Evolutionary conservation across 2,888 invertebrate genomes (phyloP), one percentile per base, ranked within the genome.

Genomic region (Caenorhabditis japonica): DNA sequence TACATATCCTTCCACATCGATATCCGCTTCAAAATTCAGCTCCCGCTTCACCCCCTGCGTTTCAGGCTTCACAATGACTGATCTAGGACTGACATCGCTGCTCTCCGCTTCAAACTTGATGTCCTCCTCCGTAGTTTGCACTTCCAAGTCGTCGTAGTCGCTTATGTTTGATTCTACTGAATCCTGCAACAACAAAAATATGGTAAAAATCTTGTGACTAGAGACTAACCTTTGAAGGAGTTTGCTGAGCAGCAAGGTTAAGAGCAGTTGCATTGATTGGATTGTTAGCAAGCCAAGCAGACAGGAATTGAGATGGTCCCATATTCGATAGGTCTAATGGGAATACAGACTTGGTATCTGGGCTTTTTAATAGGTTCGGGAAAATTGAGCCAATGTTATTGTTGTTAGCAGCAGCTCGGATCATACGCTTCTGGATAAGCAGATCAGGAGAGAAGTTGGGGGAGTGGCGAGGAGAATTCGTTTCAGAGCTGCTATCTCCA

Each of bases 241-340:
- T 52, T 41, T 76, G 62, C 69, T 78, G 44, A 46, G 58, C 34
- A 7, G 46, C 53, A n/a, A 64, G 47, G 39, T 56, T 70, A 19
- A 70, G 30, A 5, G 49, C 21, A 7, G 47, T 39, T 1, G 55
- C 47, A 25, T 69, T 75, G 44, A 81, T 66, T 4, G 79, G 82
- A 55, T 82, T 83, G 61, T 82, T 83, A 13, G 82, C 78, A 8
- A 83, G 66, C 83, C 83, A 83, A 8, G 76, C 72, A 10, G 79
- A 53, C 23, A 82, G 38, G 58, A 77, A 78, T 39, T 81, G 81
- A 39, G 71, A 76, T 0, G 73, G 43, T 19, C 71, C 66, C 60
- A 76, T 55, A 23, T 58, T 46, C 5, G 66, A 61, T 2, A 69
- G 60, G 21, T 68, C 69, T 36, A 71, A 17, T 10, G 74, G 71